phyloP scores from a whole-genome alignment of 2,797 vertebrate genomes.

The Hydrolagus colliei region DNA sequence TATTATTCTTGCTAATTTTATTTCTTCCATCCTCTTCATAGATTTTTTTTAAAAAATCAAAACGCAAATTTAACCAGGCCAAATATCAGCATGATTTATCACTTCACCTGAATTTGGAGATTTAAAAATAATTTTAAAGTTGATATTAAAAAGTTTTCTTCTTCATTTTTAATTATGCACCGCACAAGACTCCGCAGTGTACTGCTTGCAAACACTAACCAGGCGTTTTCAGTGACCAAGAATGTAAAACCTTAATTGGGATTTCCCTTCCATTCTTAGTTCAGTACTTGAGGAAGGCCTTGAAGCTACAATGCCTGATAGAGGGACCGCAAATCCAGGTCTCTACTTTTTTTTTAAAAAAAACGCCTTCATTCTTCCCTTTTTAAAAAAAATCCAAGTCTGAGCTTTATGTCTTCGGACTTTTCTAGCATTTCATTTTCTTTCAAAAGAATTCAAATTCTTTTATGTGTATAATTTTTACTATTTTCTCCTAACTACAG shows the following conservation, averaged over 20 bases:
- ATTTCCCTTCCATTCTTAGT: neutral
- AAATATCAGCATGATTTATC: neutral
- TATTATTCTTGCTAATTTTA: slow-evolving; percentile 11
- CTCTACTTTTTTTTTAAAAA: neutral
- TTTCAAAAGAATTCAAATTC: neutral
- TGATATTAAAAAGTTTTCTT: neutral
- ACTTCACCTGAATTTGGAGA: neutral
- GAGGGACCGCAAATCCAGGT: neutral
- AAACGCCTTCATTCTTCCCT: neutral
- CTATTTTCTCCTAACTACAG: neutral
- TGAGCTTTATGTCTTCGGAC: neutral
- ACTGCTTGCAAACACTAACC: neutral
- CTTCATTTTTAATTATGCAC: neutral
- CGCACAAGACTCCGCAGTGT: too few species aligned
- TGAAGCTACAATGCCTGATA: neutral
- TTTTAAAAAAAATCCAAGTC: neutral
- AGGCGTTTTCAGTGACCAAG: neutral
- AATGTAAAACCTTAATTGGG: neutral
- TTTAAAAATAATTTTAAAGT: neutral
- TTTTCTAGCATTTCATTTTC: neutral
- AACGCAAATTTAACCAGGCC: neutral
- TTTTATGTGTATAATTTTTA: neutral
- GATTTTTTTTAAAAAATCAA: neutral
- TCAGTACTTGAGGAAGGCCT: neutral
- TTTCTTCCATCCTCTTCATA: neutral